Percentiles rank a stretch among this genome's conserved stretches.
Conservation (phyloP, 2,888 invertebrate genomes). For the Caenorhabditis doughertyi region DNA sequence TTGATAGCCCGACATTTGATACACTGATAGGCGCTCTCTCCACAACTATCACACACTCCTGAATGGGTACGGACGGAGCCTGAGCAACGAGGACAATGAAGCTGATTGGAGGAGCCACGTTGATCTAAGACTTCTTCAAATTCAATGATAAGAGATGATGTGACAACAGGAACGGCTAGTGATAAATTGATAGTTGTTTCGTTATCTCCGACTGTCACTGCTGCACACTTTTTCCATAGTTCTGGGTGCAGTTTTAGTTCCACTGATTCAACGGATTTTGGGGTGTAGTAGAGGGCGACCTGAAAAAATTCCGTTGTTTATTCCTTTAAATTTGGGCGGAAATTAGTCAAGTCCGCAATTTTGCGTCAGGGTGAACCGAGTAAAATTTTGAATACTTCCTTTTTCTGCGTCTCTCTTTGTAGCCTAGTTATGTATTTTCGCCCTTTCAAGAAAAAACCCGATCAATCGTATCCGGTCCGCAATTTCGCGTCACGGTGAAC, state of each 20-base stretch:
- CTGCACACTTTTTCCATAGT: conserved; percentile 96
- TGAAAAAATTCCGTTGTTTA: no score
- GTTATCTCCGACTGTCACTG: conserved; percentile 85
- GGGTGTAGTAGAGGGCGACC: conserved; percentile 97
- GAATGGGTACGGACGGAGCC: conserved; percentile 97
- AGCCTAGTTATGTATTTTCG: no score
- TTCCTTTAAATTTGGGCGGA: no score
- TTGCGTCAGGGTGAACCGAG: no score
- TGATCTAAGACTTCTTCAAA: conserved; percentile 98
- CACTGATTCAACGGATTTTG: conserved; percentile 93
- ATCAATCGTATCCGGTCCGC: no score
- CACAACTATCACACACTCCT: conserved; percentile 96
- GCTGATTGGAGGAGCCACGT: conserved; percentile 89
- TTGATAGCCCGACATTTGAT: conserved; percentile 98
- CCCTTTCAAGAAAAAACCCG: no score
- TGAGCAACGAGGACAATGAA: conserved; percentile 87
- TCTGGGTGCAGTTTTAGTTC: conserved; percentile 91
- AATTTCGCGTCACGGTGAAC: no score
- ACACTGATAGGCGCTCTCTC: conserved; percentile 99
- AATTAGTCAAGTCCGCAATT: no score
- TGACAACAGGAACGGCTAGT: conserved; percentile 89
- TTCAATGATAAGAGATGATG: conserved; percentile 98
- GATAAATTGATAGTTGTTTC: conserved; percentile 62
- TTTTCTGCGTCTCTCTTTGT: no score
- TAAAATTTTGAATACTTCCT: no score